Percentiles rank a stretch among this genome's conserved stretches.
These are phyloP conservation scores for Chymomyza procnemis DNA, from an alignment of 2,888 invertebrate species.

Conservation along the genomic window DNA sequence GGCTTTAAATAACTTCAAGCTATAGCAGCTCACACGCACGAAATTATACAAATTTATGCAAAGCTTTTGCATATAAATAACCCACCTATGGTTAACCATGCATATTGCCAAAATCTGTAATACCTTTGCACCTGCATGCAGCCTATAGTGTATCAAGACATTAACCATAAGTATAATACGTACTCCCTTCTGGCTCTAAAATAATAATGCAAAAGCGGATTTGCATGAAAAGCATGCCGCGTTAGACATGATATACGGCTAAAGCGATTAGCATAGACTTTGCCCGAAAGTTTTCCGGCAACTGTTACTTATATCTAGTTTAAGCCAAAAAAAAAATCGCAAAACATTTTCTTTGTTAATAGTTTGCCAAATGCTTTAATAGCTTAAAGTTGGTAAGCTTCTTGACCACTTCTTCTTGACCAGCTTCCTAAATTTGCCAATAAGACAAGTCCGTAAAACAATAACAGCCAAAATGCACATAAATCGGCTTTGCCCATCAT, in stretches of 20 bases:
- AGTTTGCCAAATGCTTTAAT: not conserved
- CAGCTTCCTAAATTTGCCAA: constrained; percentile 6
- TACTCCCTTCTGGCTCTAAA: not conserved
- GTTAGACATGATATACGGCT: not conserved
- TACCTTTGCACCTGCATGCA: no score
- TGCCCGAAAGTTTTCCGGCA: not conserved
- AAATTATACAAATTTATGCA: no score
- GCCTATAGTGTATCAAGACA: not conserved
- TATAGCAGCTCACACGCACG: no score
- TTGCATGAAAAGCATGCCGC: not conserved
- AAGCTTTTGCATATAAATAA: no score
- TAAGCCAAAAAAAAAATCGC: no score
- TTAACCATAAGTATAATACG: not conserved
- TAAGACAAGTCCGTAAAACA: not conserved
- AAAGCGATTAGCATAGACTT: not conserved
- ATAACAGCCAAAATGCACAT: constrained; percentile 27
- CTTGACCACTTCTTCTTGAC: not conserved
- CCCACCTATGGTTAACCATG: no score
- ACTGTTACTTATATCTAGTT: not conserved
- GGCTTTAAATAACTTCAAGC: no score
- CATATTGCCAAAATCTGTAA: no score
- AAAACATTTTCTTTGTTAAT: not conserved
- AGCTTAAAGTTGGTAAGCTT: not conserved
- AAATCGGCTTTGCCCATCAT: constrained; percentile 27
- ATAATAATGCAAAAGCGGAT: not conserved